These are phyloP conservation scores for Gnathonemus echidnorhynchus DNA, from an alignment of 2,113 vertebrate genomes.

Conservation along the genomic window DNA sequence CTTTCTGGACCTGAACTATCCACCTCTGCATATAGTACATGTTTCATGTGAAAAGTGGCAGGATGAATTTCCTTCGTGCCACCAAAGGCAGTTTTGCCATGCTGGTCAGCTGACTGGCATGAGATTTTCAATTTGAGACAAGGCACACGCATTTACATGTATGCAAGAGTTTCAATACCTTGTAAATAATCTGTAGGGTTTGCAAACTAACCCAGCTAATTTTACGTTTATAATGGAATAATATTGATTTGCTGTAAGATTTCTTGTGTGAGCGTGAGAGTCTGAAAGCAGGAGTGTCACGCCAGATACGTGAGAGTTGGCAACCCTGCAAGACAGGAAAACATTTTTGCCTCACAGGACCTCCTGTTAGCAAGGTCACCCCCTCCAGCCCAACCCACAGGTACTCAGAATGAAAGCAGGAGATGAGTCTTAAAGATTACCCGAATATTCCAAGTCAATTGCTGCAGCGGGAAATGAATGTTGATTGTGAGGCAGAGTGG, in stretches of 20 bases:
- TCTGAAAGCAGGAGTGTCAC: too few relatives aligned
- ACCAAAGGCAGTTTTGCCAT: not conserved
- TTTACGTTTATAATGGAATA: too few relatives aligned
- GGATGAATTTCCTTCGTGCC: not conserved
- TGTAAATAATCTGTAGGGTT: too few relatives aligned
- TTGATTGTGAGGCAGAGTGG: not conserved
- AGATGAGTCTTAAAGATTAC: conserved; percentile 15
- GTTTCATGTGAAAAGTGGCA: not conserved
- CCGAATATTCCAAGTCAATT: conserved; percentile 10
- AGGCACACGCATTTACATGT: too few relatives aligned
- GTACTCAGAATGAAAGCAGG: not conserved
- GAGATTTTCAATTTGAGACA: too few relatives aligned
- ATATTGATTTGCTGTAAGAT: too few relatives aligned
- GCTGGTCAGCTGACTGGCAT: too few relatives aligned
- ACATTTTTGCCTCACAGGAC: not conserved
- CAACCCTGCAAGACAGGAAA: not conserved
- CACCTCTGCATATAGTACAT: not conserved
- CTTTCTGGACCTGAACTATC: not conserved
- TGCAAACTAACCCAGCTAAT: too few relatives aligned
- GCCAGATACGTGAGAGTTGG: too few relatives aligned
- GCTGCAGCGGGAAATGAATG: not conserved
- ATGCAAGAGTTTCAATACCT: too few relatives aligned
- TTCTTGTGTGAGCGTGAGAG: too few relatives aligned
- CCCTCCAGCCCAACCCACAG: not conserved
- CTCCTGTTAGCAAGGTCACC: not conserved